Conservation (phyloP, 2,113 vertebrate genomes). For the Oncorhynchus keta region DNA sequence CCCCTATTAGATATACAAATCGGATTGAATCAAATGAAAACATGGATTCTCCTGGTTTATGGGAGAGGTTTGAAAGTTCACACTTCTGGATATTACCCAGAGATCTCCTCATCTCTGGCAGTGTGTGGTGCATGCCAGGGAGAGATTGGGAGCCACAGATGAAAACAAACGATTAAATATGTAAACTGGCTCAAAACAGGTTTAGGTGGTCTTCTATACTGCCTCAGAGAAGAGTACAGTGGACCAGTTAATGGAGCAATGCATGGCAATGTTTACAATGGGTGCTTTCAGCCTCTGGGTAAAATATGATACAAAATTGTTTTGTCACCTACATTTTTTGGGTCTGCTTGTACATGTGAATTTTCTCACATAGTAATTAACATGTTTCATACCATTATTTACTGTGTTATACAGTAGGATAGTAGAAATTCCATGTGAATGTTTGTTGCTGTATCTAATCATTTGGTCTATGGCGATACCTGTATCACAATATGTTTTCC, state of each 20-base stretch:
- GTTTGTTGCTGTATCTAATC: too few species aligned
- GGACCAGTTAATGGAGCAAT: not conserved
- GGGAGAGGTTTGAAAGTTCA: not conserved
- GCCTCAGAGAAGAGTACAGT: not conserved
- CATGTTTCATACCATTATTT: too few species aligned
- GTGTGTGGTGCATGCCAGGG: not conserved
- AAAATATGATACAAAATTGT: too few species aligned
- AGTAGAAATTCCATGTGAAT: too few species aligned
- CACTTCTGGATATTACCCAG: not conserved
- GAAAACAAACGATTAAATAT: not conserved
- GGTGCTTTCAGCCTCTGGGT: not conserved
- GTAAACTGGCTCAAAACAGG: not conserved
- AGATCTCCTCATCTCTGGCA: not conserved
- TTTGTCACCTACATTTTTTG: too few species aligned
- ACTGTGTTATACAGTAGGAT: too few species aligned
- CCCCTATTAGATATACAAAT: constrained; percentile 12
- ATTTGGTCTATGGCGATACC: too few species aligned
- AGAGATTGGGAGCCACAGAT: not conserved
- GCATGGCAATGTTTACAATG: not conserved
- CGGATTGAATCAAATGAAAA: not conserved
- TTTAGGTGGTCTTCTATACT: not conserved
- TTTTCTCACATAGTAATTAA: too few species aligned
- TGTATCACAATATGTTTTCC: too few species aligned
- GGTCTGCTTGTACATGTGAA: too few species aligned
- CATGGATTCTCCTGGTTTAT: not conserved